Evolutionary conservation across 1,140 invertebrate genomes (phyloP), one percentile per base, ranked within the genome.

Genomic region (Maniola jurtina): DNA sequence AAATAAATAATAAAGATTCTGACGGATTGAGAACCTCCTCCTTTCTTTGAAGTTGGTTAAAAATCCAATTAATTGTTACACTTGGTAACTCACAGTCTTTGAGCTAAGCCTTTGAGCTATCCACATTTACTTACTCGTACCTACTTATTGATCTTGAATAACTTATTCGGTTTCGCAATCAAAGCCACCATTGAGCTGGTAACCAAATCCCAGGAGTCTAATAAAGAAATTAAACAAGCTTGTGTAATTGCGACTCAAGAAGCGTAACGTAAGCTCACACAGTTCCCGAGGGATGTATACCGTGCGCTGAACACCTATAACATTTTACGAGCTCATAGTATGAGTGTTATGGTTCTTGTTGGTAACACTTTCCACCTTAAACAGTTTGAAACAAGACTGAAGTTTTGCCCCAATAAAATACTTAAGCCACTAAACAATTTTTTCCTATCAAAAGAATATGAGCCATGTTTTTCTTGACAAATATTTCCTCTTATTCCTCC

Each of bases 191-290:
- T 34, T 55, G 13, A n/a, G 25, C 33, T 15, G 16, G 25, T 34
- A 13, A 34, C 52, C 6, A 34, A 55, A 34, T 55, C 16, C 8
- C 52, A 55, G 11, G 9, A 2, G 52, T 9, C 5, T 54, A 11
- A 54, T 55, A 55, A 55, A 55, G 52, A 55, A 55, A 55, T 55
- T 55, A 55, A 34, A 55, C n/a, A 34, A 55, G 33, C 16, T 25
- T 11, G 34, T 55, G 25, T 55, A 55, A 55, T 55, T 55, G 52
- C 52, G 2, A 34, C 52, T 55, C 52, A 34, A 34, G 52, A 34
- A 55, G 52, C 52, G 52, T 55, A 55, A 55, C 25, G 25, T 34
- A n/a, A 55, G 10, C 33, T 34, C 52, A n/a, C 52, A 55, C 6
- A 55, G 52, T 13, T 55, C 52, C 33, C 25, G 3, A 34, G 33